Evolutionary conservation across 2,888 invertebrate genomes (phyloP).

Genomic region (Rotaria macrura): DNA sequence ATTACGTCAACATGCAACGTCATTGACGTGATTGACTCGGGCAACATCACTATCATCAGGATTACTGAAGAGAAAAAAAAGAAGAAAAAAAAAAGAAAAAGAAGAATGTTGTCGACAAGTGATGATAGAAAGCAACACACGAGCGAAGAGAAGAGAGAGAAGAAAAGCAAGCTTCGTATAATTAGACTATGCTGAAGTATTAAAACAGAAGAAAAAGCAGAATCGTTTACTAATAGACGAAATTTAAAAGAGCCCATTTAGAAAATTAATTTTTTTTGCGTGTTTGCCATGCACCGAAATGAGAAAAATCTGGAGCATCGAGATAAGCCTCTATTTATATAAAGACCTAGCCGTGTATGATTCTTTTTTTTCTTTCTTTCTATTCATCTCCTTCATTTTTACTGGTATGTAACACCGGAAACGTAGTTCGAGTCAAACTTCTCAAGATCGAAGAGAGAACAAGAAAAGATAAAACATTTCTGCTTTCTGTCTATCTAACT

Average conservation of each 20-base stretch:
- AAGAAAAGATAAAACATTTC: not conserved
- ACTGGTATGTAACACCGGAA: not conserved
- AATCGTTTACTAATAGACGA: not conserved
- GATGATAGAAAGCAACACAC: not conserved
- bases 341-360: not conserved
- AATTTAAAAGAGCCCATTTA: not conserved
- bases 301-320: not conserved
- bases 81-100: not conserved
- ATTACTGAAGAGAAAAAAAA: not conserved
- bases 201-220: not conserved
- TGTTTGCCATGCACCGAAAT: not conserved
- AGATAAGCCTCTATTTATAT: not conserved
- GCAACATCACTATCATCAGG: not conserved
- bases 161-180: not conserved
- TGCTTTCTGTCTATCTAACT: not conserved
- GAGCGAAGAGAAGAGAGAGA: not conserved
- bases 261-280: not conserved
- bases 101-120: not conserved
- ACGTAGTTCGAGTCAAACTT: not conserved
- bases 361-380: not conserved
- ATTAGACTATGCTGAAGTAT: not conserved
- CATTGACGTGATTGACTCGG: constrained; percentile 3
- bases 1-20: not conserved
- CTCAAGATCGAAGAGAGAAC: not conserved
- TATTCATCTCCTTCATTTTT: not conserved